These are phyloP conservation scores for Microcebus murinus DNA, from an alignment of 2,113 vertebrate genomes.

Conservation along the genomic window DNA sequence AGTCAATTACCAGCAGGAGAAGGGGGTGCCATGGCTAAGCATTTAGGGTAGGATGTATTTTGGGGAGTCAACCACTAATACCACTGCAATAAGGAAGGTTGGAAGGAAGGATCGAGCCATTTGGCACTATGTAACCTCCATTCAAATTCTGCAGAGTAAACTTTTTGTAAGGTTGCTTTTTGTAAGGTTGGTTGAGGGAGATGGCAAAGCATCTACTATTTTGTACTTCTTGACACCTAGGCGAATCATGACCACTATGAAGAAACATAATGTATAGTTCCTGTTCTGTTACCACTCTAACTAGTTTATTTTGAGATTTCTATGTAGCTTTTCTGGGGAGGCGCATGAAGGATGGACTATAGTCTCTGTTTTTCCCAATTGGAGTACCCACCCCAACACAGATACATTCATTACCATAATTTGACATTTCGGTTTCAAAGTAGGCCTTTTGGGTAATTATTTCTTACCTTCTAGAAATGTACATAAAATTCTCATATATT, in stretches of 20 bases:
- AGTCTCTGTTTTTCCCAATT: not conserved
- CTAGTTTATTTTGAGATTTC: not conserved
- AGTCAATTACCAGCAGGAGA: not conserved
- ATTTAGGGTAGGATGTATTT: not conserved
- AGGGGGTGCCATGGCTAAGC: not conserved
- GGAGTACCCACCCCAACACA: not conserved
- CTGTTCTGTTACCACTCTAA: not conserved
- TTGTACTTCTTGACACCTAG: not conserved
- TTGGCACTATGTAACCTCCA: not conserved
- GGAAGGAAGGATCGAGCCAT: not conserved
- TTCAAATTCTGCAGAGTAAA: not conserved
- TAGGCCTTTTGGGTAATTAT: not conserved
- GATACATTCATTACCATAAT: not conserved
- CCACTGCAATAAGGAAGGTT: not conserved
- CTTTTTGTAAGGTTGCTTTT: not conserved
- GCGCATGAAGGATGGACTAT: not conserved
- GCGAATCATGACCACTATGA: not conserved
- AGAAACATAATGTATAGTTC: not conserved
- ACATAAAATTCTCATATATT: not conserved
- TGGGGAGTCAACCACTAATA: not conserved
- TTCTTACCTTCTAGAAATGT: slow-evolving; percentile 36
- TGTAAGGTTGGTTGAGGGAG: not conserved
- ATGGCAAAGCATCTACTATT: not conserved
- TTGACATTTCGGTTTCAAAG: not conserved
- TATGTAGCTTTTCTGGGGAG: not conserved